A percentile compares a stretch with the other conserved stretches of the same genome.
Conservation (phyloP, 2,888 invertebrate species). For the Acanthosepion esculentum region DNA sequence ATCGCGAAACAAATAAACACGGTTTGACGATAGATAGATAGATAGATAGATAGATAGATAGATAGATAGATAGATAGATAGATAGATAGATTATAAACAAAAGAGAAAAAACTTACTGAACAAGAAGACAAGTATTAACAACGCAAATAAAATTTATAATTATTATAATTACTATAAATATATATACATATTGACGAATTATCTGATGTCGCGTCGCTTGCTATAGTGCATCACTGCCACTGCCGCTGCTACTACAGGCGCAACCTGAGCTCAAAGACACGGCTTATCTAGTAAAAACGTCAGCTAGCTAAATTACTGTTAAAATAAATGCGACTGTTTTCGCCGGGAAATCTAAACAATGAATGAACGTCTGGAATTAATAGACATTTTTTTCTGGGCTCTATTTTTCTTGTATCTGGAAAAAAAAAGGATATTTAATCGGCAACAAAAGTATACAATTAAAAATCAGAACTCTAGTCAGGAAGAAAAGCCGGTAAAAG, state of each 20-base stretch:
- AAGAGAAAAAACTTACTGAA: not conserved
- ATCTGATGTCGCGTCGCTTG: not conserved
- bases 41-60: too few relatives aligned
- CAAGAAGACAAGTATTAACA: not conserved
- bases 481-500: too few relatives aligned
- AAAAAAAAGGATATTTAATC: too few relatives aligned
- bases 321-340: not conserved
- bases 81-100: not conserved
- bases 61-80: too few relatives aligned
- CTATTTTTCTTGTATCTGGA: too few relatives aligned
- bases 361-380: too few relatives aligned
- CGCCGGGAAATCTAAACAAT: too few relatives aligned
- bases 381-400: too few relatives aligned
- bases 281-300: not conserved
- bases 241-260: not conserved
- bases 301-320: not conserved
- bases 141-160: slow-evolving; percentile 11
- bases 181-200: slow-evolving; percentile 33
- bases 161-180: slow-evolving; percentile 33
- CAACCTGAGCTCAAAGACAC: not conserved
- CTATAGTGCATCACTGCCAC: not conserved
- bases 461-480: too few relatives aligned
- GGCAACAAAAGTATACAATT: too few relatives aligned
- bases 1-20: too few relatives aligned
- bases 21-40: not conserved